These are phyloP conservation scores for Serranus cabrilla DNA, from an alignment of 2,797 vertebrate genomes.

Conservation along the genomic window DNA sequence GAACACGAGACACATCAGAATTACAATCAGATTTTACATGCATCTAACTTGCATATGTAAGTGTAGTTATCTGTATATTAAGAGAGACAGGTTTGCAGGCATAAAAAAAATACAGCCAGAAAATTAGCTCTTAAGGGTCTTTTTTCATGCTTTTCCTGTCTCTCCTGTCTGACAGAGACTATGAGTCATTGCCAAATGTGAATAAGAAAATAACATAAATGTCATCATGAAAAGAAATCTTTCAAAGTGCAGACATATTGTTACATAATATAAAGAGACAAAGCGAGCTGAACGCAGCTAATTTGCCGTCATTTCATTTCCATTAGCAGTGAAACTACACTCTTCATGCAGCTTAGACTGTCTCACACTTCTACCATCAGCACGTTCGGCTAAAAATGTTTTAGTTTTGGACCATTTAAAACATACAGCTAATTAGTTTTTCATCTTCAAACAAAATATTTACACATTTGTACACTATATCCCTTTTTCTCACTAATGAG, in stretches of 20 bases:
- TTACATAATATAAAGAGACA: constrained; percentile 14
- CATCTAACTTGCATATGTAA: background rate
- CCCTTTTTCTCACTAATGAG: constrained; percentile 48
- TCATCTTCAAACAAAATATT: constrained; percentile 41
- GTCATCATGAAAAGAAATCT: constrained; percentile 30
- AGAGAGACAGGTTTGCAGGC: background rate
- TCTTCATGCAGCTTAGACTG: background rate
- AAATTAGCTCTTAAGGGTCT: constrained; percentile 5
- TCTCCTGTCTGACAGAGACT: constrained; percentile 4
- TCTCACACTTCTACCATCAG: background rate
- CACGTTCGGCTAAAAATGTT: constrained; percentile 2
- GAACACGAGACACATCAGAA: constrained; percentile 22
- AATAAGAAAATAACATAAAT: constrained; percentile 36
- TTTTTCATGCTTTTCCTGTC: background rate
- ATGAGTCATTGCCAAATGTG: constrained; percentile 20
- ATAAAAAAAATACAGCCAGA: background rate
- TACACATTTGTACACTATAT: constrained; percentile 26
- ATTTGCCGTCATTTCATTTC: constrained; percentile 31
- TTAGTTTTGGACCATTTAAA: constrained; percentile 26
- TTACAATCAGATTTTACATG: constrained; percentile 24
- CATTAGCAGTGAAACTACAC: constrained; percentile 3
- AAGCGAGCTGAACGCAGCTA: background rate
- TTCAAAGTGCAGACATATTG: constrained; percentile 2
- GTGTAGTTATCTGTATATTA: background rate
- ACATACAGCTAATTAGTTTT: constrained; percentile 26